Percentiles rank a stretch among this genome's conserved stretches.
Evolutionary conservation across 2,888 invertebrate species (phyloP).

Genomic region (Himalopsyche japonica): DNA sequence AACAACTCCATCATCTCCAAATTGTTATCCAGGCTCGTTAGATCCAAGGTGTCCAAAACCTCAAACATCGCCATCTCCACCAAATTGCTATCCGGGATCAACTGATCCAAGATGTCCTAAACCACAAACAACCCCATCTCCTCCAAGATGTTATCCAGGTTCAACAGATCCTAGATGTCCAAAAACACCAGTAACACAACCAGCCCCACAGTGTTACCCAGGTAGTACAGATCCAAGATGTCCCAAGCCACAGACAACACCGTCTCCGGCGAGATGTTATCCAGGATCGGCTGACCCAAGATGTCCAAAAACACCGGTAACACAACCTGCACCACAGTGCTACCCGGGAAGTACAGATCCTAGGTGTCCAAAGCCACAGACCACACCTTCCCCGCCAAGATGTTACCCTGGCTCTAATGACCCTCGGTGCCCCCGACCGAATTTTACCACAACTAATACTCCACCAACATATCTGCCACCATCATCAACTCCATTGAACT

Average conservation of each 20-base stretch:
- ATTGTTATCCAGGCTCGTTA: constrained; percentile 47
- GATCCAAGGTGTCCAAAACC: constrained; percentile 46
- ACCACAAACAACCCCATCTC: constrained; percentile 37
- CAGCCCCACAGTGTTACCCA: constrained; percentile 43
- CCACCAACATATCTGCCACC: constrained; percentile 27
- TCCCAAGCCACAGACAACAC: constrained; percentile 29
- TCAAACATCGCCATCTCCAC: constrained; percentile 35
- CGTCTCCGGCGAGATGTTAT: constrained; percentile 42
- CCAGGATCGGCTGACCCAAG: constrained; percentile 46
- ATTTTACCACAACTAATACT: no score
- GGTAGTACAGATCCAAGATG: constrained; percentile 43
- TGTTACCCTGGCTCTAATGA: constrained; percentile 45
- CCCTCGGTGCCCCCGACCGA: constrained; percentile 43
- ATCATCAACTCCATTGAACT: constrained; percentile 40
- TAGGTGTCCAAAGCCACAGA: constrained; percentile 45
- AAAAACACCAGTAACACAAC: constrained; percentile 30
- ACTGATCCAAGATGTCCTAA: constrained; percentile 43
- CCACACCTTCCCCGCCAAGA: constrained; percentile 41
- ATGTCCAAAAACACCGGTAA: constrained; percentile 38
- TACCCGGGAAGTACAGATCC: constrained; percentile 48
- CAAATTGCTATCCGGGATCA: constrained; percentile 44
- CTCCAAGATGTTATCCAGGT: constrained; percentile 45
- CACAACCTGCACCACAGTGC: constrained; percentile 31
- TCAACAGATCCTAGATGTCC: constrained; percentile 43
- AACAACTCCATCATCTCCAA: constrained; percentile 36